These are phyloP conservation scores for Griposia aprilina DNA, from an alignment of 2,888 invertebrate species.

Conservation along the genomic window DNA sequence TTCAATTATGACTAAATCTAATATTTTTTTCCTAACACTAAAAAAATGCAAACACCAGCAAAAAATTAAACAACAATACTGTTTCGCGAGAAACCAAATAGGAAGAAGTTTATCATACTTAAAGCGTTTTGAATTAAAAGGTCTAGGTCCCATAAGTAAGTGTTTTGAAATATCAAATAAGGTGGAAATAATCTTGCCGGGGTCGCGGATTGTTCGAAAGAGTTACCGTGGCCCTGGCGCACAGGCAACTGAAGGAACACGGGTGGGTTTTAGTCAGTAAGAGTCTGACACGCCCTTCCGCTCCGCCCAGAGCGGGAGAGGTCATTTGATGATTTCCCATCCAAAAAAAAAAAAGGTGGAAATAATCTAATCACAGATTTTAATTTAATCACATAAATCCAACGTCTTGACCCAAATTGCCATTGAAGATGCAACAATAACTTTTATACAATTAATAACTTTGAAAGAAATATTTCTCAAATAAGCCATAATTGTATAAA, in stretches of 20 bases:
- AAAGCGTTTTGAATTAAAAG: slow-evolving; percentile 40
- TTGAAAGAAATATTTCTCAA: background rate
- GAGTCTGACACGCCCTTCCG: too few relatives aligned
- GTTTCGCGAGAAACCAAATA: slow-evolving; percentile 19
- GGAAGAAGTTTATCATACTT: slow-evolving; percentile 19
- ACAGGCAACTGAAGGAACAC: too few relatives aligned
- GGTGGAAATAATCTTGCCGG: background rate
- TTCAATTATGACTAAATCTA: too few relatives aligned
- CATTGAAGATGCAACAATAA: background rate
- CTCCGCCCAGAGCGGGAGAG: too few relatives aligned
- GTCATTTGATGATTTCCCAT: too few relatives aligned
- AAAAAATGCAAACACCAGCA: background rate
- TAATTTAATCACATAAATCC: background rate
- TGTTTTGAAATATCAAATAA: slow-evolving; percentile 20
- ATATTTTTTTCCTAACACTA: background rate
- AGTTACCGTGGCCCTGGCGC: too few relatives aligned
- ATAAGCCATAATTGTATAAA: background rate
- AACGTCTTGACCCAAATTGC: background rate
- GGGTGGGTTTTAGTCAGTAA: too few relatives aligned
- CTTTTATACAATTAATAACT: background rate
- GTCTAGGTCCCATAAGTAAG: slow-evolving; percentile 27
- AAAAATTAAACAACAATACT: background rate
- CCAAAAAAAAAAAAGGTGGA: background rate
- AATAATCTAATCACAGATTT: slow-evolving; percentile 1
- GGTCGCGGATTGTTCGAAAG: too few relatives aligned